These are phyloP conservation scores for Rhineura floridana DNA, from an alignment of 2,113 vertebrate species.

Conservation along the genomic window DNA sequence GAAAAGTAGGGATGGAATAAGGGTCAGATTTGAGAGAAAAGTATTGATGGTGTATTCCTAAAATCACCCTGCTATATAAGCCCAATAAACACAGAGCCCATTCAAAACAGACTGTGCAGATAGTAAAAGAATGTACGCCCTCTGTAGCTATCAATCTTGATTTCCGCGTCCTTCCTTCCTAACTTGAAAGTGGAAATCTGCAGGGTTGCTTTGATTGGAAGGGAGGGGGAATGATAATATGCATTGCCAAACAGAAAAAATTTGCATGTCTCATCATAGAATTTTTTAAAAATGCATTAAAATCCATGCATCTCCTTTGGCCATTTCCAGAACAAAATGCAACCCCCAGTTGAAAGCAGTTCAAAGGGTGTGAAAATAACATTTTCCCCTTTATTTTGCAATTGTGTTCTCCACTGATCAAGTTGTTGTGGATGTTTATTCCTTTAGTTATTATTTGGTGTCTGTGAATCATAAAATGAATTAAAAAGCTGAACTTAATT, in stretches of 20 bases:
- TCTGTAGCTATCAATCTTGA: background rate
- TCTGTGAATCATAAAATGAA: background rate
- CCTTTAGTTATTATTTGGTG: background rate
- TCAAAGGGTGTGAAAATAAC: background rate
- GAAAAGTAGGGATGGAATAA: background rate
- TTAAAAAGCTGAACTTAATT: background rate
- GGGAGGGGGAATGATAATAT: background rate
- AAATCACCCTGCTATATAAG: background rate
- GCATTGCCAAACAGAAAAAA: background rate
- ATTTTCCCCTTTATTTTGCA: background rate
- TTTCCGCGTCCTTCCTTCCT: background rate
- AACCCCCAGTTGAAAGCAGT: background rate
- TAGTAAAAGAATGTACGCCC: background rate
- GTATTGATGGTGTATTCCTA: background rate
- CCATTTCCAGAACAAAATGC: background rate
- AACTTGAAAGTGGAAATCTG: background rate
- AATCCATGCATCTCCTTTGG: background rate
- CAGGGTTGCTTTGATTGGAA: background rate
- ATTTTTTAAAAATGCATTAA: background rate
- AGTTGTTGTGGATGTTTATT: background rate
- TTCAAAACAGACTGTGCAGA: background rate
- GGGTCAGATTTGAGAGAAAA: background rate
- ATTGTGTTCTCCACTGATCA: background rate
- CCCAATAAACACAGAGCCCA: background rate
- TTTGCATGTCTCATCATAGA: background rate